Percentiles rank a stretch among this genome's conserved stretches.
Evolutionary conservation across 2,113 vertebrate genomes (phyloP).

Genomic region (Mixornis gularis): DNA sequence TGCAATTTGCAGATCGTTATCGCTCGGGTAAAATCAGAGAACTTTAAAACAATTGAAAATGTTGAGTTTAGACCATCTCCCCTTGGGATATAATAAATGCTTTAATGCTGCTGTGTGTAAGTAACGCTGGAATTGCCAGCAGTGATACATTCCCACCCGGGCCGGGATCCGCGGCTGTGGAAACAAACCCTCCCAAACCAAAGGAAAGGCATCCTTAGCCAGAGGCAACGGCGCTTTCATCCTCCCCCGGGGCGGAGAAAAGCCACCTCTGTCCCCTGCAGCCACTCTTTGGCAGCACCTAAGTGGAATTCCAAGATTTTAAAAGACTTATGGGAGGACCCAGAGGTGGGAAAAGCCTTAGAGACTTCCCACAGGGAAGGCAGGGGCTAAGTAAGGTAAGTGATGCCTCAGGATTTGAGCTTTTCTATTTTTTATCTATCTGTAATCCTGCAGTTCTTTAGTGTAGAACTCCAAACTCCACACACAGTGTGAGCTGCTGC

Average conservation of each 20-base stretch:
- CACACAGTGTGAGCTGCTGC: background rate
- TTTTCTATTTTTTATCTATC: background rate
- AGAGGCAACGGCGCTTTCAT: background rate
- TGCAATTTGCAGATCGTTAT: conserved; percentile 32
- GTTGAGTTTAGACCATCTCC: conserved; percentile 5
- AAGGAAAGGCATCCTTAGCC: background rate
- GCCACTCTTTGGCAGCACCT: background rate
- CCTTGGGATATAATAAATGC: background rate
- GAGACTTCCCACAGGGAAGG: background rate
- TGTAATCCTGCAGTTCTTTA: background rate
- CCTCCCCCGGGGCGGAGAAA: background rate
- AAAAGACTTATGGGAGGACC: background rate
- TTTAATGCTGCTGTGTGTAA: background rate
- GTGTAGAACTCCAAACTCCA: accelerated
- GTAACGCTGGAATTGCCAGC: background rate
- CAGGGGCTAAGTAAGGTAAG: background rate
- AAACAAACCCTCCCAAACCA: background rate
- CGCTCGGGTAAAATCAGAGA: background rate
- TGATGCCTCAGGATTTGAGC: background rate
- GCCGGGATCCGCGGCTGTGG: background rate
- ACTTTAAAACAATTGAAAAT: conserved; percentile 31
- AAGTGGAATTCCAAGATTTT: background rate
- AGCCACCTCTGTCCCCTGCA: conserved; percentile 8
- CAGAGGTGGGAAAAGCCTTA: background rate
- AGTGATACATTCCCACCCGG: background rate